These are phyloP conservation scores for Phylloscopus collybita DNA, from an alignment of 2,797 vertebrate species.

Conservation along the genomic window DNA sequence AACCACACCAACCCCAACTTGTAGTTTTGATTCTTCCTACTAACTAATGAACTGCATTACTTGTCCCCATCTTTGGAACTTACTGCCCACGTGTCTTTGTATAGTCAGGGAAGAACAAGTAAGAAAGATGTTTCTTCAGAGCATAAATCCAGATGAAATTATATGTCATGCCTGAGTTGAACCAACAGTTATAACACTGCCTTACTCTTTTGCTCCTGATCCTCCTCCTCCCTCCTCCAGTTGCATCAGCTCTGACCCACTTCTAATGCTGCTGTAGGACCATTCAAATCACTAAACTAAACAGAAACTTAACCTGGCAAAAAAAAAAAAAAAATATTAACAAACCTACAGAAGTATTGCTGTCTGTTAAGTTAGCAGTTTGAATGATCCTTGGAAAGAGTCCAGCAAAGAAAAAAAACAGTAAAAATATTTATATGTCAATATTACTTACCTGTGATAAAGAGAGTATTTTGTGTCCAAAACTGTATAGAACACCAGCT, in stretches of 20 bases:
- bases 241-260: background rate
- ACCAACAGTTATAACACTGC: background rate
- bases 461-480: background rate
- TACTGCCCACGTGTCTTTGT: background rate
- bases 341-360: background rate
- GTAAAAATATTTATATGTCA: background rate
- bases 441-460: background rate
- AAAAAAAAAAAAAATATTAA: background rate
- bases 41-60: background rate
- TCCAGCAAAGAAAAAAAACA: background rate
- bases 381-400: slow-evolving; percentile 1
- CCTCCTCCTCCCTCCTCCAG: background rate
- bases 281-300: background rate
- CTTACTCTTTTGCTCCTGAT: background rate
- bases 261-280: background rate
- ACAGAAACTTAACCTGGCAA: background rate
- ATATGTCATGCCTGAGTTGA: background rate
- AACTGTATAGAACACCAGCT: background rate
- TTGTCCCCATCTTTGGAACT: background rate
- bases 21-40: background rate
- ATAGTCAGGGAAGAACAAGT: background rate
- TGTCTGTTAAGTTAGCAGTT: background rate
- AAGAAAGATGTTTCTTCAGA: background rate
- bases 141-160: background rate
- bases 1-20: background rate